Evolutionary conservation across 2,797 vertebrate species (phyloP).

Genomic region (Rhincodon typus): DNA sequence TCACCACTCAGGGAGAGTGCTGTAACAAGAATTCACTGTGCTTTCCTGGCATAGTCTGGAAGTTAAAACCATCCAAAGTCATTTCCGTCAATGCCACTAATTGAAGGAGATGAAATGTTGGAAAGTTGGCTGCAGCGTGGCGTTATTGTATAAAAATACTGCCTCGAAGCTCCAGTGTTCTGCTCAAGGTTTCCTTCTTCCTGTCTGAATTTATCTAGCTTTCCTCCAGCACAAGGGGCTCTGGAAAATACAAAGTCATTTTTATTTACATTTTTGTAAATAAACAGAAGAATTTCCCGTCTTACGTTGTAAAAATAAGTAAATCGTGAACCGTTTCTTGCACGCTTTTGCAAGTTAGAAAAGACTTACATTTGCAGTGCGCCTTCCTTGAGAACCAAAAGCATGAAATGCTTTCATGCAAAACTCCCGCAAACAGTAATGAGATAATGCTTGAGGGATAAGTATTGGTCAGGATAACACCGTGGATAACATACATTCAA

Average conservation of each 20-base stretch:
- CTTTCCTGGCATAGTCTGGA: slow-evolving; percentile 1
- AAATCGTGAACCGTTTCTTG: neutral
- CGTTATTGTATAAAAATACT: too few relatives aligned
- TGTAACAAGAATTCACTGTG: slow-evolving; percentile 13
- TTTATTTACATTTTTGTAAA: neutral
- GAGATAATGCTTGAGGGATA: neutral
- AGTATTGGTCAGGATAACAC: neutral
- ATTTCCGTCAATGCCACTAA: neutral
- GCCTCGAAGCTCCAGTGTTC: neutral
- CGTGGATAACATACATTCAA: neutral
- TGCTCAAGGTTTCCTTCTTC: neutral
- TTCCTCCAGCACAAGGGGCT: neutral
- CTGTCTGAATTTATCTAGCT: neutral
- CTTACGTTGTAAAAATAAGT: neutral
- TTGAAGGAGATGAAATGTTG: slow-evolving; percentile 20
- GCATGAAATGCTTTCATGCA: neutral
- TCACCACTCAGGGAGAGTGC: neutral
- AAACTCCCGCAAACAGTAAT: neutral
- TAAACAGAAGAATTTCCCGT: neutral
- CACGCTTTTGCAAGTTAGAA: neutral
- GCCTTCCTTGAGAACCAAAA: neutral
- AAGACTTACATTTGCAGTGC: neutral
- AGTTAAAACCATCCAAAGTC: neutral
- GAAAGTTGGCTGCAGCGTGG: neutral
- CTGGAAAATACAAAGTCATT: neutral